phyloP scores from a whole-genome alignment of 1,140 invertebrate species.

The Colletes latitarsis region DNA sequence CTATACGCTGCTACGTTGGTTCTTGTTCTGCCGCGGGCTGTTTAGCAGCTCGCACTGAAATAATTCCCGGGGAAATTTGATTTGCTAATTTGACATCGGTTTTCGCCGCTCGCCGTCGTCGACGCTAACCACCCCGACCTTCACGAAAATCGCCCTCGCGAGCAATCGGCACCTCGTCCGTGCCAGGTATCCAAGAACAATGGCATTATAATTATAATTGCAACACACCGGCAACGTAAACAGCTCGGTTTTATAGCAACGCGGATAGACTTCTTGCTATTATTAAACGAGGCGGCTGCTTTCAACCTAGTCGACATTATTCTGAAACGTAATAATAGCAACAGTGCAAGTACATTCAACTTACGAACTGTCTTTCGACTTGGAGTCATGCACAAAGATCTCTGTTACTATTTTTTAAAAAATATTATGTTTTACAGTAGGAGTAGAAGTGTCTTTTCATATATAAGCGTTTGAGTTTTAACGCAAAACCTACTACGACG shows the following conservation, averaged over 20 bases:
- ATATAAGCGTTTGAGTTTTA: no score
- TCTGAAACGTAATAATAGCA: conserved; percentile 48
- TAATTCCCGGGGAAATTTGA: conserved; percentile 68
- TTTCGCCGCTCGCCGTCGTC: conserved; percentile 30
- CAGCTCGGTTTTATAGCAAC: conserved; percentile 56
- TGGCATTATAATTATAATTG: conserved; percentile 70
- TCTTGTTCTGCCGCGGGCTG: conserved; percentile 49
- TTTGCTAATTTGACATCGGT: conserved; percentile 70
- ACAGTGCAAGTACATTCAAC: background rate
- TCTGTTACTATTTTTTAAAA: no score
- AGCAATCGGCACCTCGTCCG: conserved; percentile 14
- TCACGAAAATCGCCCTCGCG: background rate
- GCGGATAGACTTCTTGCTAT: conserved; percentile 59
- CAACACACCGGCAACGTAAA: conserved; percentile 52
- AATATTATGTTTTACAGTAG: no score
- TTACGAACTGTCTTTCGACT: no score
- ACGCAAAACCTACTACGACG: no score
- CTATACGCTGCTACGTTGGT: conserved; percentile 1
- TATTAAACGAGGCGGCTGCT: conserved; percentile 61
- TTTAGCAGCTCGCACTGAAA: conserved; percentile 61
- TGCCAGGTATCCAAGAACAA: conserved; percentile 54
- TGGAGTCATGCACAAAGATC: no score
- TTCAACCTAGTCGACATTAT: conserved; percentile 50
- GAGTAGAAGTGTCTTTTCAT: no score
- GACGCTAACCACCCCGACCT: background rate